Evolutionary conservation across 2,797 vertebrate species (phyloP).

Genomic region (Microctenopoma lineatum): DNA sequence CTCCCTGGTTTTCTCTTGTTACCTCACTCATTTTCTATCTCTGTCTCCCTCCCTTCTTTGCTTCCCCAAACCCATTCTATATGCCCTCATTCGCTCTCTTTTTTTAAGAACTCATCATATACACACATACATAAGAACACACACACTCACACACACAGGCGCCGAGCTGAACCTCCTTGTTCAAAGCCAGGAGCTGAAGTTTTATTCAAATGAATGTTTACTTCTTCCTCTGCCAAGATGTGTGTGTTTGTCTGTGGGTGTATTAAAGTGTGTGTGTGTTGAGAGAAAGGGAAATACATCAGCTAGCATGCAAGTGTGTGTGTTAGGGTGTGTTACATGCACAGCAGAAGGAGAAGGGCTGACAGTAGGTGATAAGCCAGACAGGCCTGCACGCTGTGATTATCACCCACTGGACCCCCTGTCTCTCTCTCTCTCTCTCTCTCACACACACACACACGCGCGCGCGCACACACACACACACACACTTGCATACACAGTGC

Average conservation of each 20-base stretch:
- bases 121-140: slow-evolving; percentile 36
- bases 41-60: slow-evolving; percentile 53
- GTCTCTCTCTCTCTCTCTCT: slow-evolving; percentile 59
- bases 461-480: slow-evolving; percentile 6
- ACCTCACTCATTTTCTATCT: slow-evolving; percentile 74
- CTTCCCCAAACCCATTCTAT: slow-evolving; percentile 64
- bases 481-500: slow-evolving; percentile 59
- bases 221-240: slow-evolving; percentile 97
- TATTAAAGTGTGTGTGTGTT: slow-evolving; percentile 43
- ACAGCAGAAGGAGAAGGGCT: slow-evolving; percentile 97
- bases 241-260: slow-evolving; percentile 52
- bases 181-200: slow-evolving; percentile 96
- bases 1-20: slow-evolving; percentile 58
- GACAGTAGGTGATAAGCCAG: slow-evolving; percentile 99
- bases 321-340: slow-evolving; percentile 85
- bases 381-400: slow-evolving; percentile 97
- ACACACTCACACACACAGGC: slow-evolving; percentile 41
- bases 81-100: slow-evolving; percentile 63
- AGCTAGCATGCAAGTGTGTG: slow-evolving; percentile 58
- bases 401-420: slow-evolving; percentile 95
- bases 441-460: slow-evolving; percentile 12
- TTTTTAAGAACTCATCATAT: slow-evolving; percentile 43
- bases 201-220: slow-evolving; percentile 99
- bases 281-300: slow-evolving; percentile 55
- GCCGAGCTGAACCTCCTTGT: slow-evolving; percentile 85